Base-by-base conservation (phyloP, 2,113 vertebrate genomes). In the Lepus americanus region DNA sequence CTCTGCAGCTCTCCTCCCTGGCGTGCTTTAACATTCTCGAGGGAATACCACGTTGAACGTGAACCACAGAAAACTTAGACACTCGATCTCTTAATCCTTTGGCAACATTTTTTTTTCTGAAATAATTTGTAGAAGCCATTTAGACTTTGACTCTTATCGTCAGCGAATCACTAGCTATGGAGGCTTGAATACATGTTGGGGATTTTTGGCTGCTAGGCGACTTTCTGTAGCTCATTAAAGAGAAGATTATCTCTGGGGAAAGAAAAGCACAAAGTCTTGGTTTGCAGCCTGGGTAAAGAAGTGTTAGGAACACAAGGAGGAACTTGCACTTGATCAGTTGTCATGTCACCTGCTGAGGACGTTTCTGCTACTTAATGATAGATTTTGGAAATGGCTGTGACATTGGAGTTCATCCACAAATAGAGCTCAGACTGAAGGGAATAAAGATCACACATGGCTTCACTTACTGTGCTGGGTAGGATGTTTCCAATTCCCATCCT, bases 171-270 rank as follows among this genome's bases (percentile, higher is more conserved):
- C 90, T 96, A 89, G 96, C 97, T 98, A 94, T 95, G 96, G 92
- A 97, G 81, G 81, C 94, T 96, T 97, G 97, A 96, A 98, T 97
- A 96, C 96, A 88, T 20, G 22, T 97, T 96, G 95, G 66, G 17
- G 19, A 33, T 29, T 67, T 79, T 79, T 95, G 81, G 10, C 91
- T 87, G 90, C 84, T 39, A 86, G 90, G 33, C 89, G 95, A 78
- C 82, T 97, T 96, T 90, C 84, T 79, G 55, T 13, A 87, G 93
- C 61, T 95, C 93, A 86, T 95, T 97, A 94, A 97, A 94, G 49
- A 67, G 78, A 95, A 96, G 80, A 96, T 98, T 97, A 96, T 89
- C 96, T 97, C 90, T 73, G 76, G 64, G 59, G 78, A 64, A 94
- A 79, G 73, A 94, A 87, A 90, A 94, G 51, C 82, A 44, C 55